Evolutionary conservation across 2,888 invertebrate species (phyloP).

Genomic region (Pristionchus japonicus): DNA sequence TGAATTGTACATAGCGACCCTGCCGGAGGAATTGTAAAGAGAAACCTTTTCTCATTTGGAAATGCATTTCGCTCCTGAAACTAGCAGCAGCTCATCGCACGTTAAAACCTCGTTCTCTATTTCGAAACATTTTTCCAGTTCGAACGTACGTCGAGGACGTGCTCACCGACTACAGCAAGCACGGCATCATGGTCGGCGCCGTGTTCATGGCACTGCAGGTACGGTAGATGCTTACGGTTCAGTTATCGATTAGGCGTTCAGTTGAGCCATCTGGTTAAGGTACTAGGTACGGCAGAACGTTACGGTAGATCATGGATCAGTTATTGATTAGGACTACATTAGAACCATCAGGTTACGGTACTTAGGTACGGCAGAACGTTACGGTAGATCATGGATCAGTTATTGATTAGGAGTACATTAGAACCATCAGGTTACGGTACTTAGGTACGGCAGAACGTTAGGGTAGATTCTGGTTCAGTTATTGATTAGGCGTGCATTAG

Average conservation of each 20-base stretch:
- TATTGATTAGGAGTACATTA: not conserved
- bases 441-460: not conserved
- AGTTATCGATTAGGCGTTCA: not conserved
- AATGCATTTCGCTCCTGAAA: too few relatives aligned
- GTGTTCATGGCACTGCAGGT: constrained; percentile 62
- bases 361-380: not conserved
- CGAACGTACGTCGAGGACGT: constrained; percentile 56
- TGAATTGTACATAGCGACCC: too few relatives aligned
- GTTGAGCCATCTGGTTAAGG: too few relatives aligned
- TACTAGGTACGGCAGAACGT: too few relatives aligned
- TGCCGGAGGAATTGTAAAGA: too few relatives aligned
- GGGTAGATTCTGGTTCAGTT: not conserved
- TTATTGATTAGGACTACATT: not conserved
- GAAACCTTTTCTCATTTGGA: too few relatives aligned
- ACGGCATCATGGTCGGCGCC: constrained; percentile 60
- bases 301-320: not conserved
- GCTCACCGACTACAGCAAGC: constrained; percentile 51
- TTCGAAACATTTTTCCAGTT: constrained; percentile 31
- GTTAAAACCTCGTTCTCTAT: too few relatives aligned
- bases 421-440: not conserved
- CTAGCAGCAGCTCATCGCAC: too few relatives aligned
- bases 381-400: not conserved
- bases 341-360: too few relatives aligned
- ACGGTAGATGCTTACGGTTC: constrained; percentile 43
- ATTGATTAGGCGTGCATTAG: not conserved